A percentile compares a stretch with the other conserved stretches of the same genome.
Evolutionary conservation across 2,797 vertebrate genomes (phyloP).

Genomic region (Loris lydekkerianus): DNA sequence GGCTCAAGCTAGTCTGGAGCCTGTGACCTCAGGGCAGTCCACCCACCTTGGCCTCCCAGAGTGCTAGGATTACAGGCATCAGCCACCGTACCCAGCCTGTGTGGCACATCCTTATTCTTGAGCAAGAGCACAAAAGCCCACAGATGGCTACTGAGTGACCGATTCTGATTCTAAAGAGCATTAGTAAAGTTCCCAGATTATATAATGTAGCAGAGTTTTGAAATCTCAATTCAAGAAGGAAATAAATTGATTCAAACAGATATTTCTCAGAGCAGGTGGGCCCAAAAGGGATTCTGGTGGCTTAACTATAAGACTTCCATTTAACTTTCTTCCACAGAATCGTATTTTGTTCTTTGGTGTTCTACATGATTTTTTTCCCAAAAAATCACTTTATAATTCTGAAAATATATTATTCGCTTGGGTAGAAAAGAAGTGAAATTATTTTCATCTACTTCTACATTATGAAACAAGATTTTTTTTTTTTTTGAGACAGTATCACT

Average conservation of each 20-base stretch:
- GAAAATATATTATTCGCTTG: not conserved
- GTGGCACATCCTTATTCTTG: not conserved
- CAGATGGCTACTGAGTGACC: not conserved
- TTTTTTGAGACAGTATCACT: no score
- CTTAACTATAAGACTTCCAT: not conserved
- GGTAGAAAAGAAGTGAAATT: not conserved
- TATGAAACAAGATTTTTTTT: not conserved
- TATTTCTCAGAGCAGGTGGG: not conserved
- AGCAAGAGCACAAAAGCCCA: not conserved
- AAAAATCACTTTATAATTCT: not conserved
- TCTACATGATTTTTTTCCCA: constrained; percentile 15
- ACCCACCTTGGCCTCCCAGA: no score
- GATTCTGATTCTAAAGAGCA: not conserved
- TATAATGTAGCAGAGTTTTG: not conserved
- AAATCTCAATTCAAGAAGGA: not conserved
- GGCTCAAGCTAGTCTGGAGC: no score
- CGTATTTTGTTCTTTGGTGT: constrained; percentile 25
- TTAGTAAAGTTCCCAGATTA: not conserved
- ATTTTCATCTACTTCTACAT: constrained; percentile 7
- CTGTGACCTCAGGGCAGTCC: no score
- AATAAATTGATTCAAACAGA: not conserved
- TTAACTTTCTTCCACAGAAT: not conserved
- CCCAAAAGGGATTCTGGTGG: not conserved
- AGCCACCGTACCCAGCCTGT: not conserved
- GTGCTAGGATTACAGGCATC: no score